Evolutionary conservation across 2,888 invertebrate genomes (phyloP), one percentile per base, ranked within the genome.

Genomic region (Teleiodes luculella): DNA sequence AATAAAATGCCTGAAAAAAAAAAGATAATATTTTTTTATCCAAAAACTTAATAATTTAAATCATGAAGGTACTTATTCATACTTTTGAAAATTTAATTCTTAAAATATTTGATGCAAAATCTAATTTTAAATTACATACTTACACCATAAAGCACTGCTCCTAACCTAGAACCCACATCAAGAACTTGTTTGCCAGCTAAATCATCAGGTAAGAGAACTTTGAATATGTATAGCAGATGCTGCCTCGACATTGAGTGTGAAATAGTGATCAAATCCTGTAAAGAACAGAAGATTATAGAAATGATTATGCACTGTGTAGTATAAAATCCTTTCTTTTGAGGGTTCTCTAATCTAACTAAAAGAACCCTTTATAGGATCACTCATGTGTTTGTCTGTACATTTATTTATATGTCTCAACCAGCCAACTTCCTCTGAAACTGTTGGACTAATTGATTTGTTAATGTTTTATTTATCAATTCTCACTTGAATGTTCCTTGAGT

Each of bases 101-200:
- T n/a, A n/a, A n/a, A n/a, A n/a, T n/a, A n/a, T n/a, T n/a, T n/a
- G n/a, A n/a, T n/a, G n/a, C n/a, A n/a, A n/a, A n/a, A n/a, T n/a
- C n/a, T n/a, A n/a, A n/a, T n/a, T n/a, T n/a, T n/a, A n/a, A n/a
- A n/a, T n/a, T n/a, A n/a, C n/a, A n/a, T 55, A 78, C 90, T 85
- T 85, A 94, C 94, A 59, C 92, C 93, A 84, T 92, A 94, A 7
- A 94, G 80, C 51, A 94, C 91, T 55, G 92, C 92, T 47, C 94
- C 94, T 49, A 94, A 78, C 69, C 94, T 87, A 13, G 94, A 94
- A 5, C 94, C 94, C 53, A 95, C 83, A 80, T 95, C 94, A 30
- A 95, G 72, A 48, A 94, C 76, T 52, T 84, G 90, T 72, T 92
- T 92, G 18, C 86, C 90, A 59, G 82, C 78, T 56, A 91, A 78